Percentiles rank a stretch among this genome's conserved stretches.
Evolutionary conservation across 1,140 invertebrate genomes (phyloP).

Genomic region (Drosophila equinoxialis): DNA sequence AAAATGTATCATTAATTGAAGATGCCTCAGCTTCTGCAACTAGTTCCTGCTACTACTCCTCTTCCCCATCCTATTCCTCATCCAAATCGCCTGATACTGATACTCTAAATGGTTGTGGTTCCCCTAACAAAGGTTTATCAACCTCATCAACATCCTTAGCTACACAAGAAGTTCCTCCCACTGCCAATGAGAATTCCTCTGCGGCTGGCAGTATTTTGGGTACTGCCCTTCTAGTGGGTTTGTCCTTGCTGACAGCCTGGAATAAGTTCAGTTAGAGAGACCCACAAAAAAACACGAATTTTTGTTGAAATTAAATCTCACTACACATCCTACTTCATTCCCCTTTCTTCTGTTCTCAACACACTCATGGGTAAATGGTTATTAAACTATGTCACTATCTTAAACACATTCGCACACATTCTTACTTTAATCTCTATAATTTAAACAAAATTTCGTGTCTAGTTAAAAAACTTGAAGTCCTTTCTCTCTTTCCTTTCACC

Average conservation of each 20-base stretch:
- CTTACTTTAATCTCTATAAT: no score
- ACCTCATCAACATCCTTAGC: not conserved
- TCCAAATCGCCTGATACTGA: constrained; percentile 28
- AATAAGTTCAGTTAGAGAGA: constrained; percentile 57
- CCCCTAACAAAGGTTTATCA: constrained; percentile 18
- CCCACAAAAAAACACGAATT: not conserved
- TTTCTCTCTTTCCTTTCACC: not conserved
- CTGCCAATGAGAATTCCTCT: constrained; percentile 22
- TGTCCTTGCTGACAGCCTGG: constrained; percentile 74
- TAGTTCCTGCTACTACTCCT: constrained; percentile 43
- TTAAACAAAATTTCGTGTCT: not conserved
- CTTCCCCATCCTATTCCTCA: not conserved
- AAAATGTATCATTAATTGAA: constrained; percentile 64
- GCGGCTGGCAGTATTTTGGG: constrained; percentile 63
- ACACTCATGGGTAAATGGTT: constrained; percentile 4
- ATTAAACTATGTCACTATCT: not conserved
- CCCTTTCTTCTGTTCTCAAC: not conserved
- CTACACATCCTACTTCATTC: not conserved
- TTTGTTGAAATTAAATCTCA: constrained; percentile 8
- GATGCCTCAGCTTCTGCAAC: constrained; percentile 50
- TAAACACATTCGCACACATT: not conserved
- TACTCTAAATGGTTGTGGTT: constrained; percentile 59
- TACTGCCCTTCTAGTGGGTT: constrained; percentile 68
- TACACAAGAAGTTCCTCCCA: not conserved
- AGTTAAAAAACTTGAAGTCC: not conserved